Percentiles rank a stretch among this genome's conserved stretches.
Evolutionary conservation across 1,140 invertebrate species (phyloP).

Genomic region (Drosophila melanogaster): Release_6_plus_ISO1_MT NT_033777.3:26179001-26179500

Average conservation of each 20-base stretch:
- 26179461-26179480: slow-evolving; percentile 11
- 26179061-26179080: slow-evolving; percentile 45
- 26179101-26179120: background rate
- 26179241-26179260: slow-evolving; percentile 65
- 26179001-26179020: background rate
- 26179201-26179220: slow-evolving; percentile 20
- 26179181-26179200: slow-evolving; percentile 22
- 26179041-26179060: background rate
- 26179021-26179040: slow-evolving; percentile 23
- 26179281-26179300: slow-evolving; percentile 36
- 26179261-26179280: slow-evolving; percentile 68
- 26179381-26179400: slow-evolving; percentile 9
- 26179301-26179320: background rate
- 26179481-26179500: slow-evolving; percentile 34
- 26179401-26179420: slow-evolving; percentile 1
- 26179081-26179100: background rate
- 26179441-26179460: slow-evolving; percentile 51
- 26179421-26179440: slow-evolving; percentile 3
- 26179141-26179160: slow-evolving; percentile 48
- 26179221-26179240: slow-evolving; percentile 47
- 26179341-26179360: slow-evolving; percentile 31
- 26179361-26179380: slow-evolving; percentile 16
- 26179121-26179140: slow-evolving; percentile 36
- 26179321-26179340: slow-evolving; percentile 39
- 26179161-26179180: slow-evolving; percentile 48